Evolutionary conservation across 2,797 vertebrate genomes (phyloP).

Genomic region (Borostomias antarcticus): DNA sequence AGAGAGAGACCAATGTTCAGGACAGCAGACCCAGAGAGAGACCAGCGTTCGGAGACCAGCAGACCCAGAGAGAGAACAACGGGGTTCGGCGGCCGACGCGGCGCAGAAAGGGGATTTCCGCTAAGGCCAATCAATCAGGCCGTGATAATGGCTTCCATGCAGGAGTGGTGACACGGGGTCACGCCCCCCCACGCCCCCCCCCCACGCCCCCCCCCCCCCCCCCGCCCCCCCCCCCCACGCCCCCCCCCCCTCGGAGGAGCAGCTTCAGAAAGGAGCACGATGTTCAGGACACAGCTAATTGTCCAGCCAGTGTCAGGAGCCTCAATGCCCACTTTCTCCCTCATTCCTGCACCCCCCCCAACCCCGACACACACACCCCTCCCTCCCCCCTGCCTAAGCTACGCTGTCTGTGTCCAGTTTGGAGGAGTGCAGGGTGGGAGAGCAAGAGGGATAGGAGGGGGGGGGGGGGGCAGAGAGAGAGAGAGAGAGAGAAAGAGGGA

Average conservation of each 20-base stretch:
- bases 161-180: slow-evolving; percentile 74
- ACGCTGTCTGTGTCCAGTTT: slow-evolving; percentile 58
- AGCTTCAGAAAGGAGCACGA: too few relatives aligned
- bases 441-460: too few relatives aligned
- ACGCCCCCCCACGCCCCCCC: slow-evolving; percentile 66
- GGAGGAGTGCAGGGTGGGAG: too few relatives aligned
- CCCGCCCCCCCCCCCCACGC: slow-evolving; percentile 40
- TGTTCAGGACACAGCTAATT: too few relatives aligned
- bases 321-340: slow-evolving; percentile 49
- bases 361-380: too few relatives aligned
- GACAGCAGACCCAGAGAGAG: slow-evolving; percentile 7
- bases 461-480: too few relatives aligned
- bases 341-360: slow-evolving; percentile 3
- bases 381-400: too few relatives aligned
- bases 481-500: too few relatives aligned
- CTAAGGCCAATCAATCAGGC: slow-evolving; percentile 85
- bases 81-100: slow-evolving; percentile 47
- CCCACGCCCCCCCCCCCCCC: slow-evolving; percentile 7
- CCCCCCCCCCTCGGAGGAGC: too few relatives aligned
- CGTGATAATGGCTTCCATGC: slow-evolving; percentile 82
- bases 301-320: too few relatives aligned
- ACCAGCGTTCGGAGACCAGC: slow-evolving; percentile 27
- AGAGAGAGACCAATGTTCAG: slow-evolving; percentile 6
- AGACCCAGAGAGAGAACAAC: slow-evolving; percentile 67
- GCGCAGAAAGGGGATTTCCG: slow-evolving; percentile 80